A percentile compares a stretch with the other conserved stretches of the same genome.
These are phyloP conservation scores for Yoshiicerus persimilis DNA, from an alignment of 1,140 invertebrate species.

Conservation along the genomic window DNA sequence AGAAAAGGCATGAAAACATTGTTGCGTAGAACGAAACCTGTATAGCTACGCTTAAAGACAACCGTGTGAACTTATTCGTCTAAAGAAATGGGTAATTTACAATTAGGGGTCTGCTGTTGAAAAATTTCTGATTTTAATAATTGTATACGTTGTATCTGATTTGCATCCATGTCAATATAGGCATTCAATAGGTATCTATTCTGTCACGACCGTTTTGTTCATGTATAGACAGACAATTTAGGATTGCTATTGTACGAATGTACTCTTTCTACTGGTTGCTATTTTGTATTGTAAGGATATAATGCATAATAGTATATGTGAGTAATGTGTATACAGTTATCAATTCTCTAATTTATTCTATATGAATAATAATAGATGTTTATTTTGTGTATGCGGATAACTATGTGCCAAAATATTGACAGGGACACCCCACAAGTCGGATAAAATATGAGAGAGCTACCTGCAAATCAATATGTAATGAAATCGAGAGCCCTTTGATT, in stretches of 20 bases:
- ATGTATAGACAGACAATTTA: neutral
- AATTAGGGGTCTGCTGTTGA: neutral
- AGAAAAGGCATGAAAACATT: too few relatives aligned
- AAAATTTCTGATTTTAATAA: neutral
- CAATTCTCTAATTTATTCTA: neutral
- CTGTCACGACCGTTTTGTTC: neutral
- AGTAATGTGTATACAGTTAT: neutral
- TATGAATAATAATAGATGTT: conserved; percentile 18
- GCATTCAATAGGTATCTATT: neutral
- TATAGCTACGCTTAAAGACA: neutral
- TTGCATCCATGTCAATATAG: neutral
- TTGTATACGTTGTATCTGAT: neutral
- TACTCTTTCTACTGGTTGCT: neutral
- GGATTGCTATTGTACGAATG: neutral
- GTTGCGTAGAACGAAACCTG: too few relatives aligned
- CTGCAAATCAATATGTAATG: conserved; percentile 32
- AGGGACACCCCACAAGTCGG: conserved; percentile 26
- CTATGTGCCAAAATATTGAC: conserved; percentile 34
- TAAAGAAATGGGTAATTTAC: neutral
- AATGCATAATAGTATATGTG: neutral
- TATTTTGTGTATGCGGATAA: conserved; percentile 24
- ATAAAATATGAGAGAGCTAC: conserved; percentile 31
- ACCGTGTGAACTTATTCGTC: neutral
- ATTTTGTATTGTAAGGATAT: neutral
- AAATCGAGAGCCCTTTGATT: conserved; percentile 35